These are phyloP conservation scores for Cottoperca gobio DNA, from an alignment of 2,797 vertebrate genomes.

Conservation along the genomic window DNA sequence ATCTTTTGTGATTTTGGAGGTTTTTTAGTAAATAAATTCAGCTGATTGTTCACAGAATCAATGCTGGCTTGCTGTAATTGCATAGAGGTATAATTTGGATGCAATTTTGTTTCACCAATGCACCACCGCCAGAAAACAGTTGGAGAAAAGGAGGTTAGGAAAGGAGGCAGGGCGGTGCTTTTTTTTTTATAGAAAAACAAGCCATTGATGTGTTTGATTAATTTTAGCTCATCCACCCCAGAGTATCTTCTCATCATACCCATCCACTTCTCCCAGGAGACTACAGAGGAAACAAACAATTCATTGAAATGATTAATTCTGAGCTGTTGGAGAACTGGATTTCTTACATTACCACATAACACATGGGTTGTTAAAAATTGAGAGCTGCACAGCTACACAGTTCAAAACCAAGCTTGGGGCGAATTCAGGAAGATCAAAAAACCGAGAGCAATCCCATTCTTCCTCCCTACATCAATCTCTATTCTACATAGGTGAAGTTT, in stretches of 20 bases:
- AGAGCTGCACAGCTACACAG: conserved; percentile 47
- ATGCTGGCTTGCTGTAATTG: conserved; percentile 37
- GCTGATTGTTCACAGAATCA: conserved; percentile 63
- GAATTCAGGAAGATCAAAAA: conserved; percentile 73
- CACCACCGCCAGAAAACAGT: conserved; percentile 24
- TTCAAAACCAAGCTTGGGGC: conserved; percentile 70
- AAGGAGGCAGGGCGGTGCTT: conserved; percentile 38
- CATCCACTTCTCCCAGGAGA: conserved; percentile 59
- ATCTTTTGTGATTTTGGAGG: conserved; percentile 61
- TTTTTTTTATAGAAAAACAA: conserved; percentile 52
- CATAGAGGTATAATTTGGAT: conserved; percentile 28
- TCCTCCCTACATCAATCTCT: conserved; percentile 71
- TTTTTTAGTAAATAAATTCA: conserved; percentile 75
- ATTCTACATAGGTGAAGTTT: conserved; percentile 67
- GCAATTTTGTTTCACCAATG: conserved; percentile 38
- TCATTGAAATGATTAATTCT: conserved; percentile 76
- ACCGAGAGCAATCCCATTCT: conserved; percentile 55
- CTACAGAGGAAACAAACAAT: conserved; percentile 73
- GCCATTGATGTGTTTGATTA: conserved; percentile 70
- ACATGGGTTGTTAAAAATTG: conserved; percentile 65
- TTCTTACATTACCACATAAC: conserved; percentile 53
- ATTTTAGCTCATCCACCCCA: conserved; percentile 66
- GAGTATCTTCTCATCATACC: conserved; percentile 63
- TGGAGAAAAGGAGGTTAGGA: conserved; percentile 47
- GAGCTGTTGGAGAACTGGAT: conserved; percentile 52